Conservation (phyloP, 1,140 invertebrate genomes). For the Eulimnadia texana region DNA sequence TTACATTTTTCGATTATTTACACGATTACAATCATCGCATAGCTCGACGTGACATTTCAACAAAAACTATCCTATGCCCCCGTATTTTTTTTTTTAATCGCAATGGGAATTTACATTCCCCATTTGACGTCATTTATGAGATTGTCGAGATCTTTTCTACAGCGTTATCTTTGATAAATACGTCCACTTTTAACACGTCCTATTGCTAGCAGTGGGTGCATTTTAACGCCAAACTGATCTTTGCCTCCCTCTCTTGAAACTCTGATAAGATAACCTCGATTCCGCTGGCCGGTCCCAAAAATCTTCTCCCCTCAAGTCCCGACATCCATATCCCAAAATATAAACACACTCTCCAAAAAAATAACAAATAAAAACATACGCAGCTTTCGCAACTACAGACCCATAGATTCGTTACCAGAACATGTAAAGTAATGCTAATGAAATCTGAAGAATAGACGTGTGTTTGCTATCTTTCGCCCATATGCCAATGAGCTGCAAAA, state of each 20-base stretch:
- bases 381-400: background rate
- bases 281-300: too few species aligned
- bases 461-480: background rate
- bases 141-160: too few species aligned
- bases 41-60: too few species aligned
- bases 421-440: background rate
- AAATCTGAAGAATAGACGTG: background rate
- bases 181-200: background rate
- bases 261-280: background rate
- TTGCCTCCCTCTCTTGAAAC: background rate
- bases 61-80: too few species aligned
- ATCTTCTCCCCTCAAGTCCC: too few species aligned
- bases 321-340: too few species aligned
- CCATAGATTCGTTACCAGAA: background rate
- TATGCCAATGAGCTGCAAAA: background rate
- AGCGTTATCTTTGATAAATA: background rate
- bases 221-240: background rate
- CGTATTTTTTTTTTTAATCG: too few species aligned
- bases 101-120: too few species aligned
- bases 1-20: too few species aligned
- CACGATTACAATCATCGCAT: too few species aligned
- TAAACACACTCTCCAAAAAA: too few species aligned
- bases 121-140: background rate
- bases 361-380: background rate
- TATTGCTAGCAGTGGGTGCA: background rate